Conservation (phyloP, 2,113 vertebrate genomes). For the Anguilla rostrata region DNA sequence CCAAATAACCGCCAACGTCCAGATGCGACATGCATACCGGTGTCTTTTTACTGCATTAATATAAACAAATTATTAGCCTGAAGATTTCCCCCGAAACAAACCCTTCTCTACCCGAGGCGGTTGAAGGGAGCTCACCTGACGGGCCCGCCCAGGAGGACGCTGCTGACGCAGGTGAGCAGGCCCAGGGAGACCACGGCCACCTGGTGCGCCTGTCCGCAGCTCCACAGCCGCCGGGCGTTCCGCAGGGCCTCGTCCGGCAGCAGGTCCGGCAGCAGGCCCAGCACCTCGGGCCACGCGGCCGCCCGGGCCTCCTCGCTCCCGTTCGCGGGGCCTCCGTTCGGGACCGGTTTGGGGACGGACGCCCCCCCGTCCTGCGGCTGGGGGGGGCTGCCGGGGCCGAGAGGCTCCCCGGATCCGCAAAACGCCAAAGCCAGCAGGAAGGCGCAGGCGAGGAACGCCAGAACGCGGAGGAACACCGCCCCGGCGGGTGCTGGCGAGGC, state of each 20-base stretch:
- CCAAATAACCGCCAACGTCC: no score
- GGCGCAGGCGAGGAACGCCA: conserved; percentile 82
- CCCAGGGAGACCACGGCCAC: conserved; percentile 74
- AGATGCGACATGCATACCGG: no score
- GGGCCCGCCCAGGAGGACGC: conserved; percentile 83
- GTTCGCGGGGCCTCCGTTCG: conserved; percentile 10
- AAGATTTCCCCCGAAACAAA: no score
- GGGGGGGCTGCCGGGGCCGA: conserved; percentile 30
- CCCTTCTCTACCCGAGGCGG: neutral
- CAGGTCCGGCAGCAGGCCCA: conserved; percentile 73
- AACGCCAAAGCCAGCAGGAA: conserved; percentile 73
- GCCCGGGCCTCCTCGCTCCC: conserved; percentile 17
- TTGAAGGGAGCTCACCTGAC: conserved; percentile 67
- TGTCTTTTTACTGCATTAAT: no score
- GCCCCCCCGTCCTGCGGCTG: conserved; percentile 50
- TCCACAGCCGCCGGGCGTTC: conserved; percentile 69
- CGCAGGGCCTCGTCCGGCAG: conserved; percentile 69
- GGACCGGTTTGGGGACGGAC: conserved; percentile 40
- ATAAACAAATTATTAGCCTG: no score
- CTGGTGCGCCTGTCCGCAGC: conserved; percentile 80
- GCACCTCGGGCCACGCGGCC: conserved; percentile 71
- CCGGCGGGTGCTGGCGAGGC: conserved; percentile 68
- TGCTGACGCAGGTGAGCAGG: conserved; percentile 81
- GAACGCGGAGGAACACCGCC: conserved; percentile 76
- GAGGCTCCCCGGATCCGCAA: conserved; percentile 56